Evolutionary conservation across 2,888 invertebrate species (phyloP).

Genomic region (Drosophila antonietae): DNA sequence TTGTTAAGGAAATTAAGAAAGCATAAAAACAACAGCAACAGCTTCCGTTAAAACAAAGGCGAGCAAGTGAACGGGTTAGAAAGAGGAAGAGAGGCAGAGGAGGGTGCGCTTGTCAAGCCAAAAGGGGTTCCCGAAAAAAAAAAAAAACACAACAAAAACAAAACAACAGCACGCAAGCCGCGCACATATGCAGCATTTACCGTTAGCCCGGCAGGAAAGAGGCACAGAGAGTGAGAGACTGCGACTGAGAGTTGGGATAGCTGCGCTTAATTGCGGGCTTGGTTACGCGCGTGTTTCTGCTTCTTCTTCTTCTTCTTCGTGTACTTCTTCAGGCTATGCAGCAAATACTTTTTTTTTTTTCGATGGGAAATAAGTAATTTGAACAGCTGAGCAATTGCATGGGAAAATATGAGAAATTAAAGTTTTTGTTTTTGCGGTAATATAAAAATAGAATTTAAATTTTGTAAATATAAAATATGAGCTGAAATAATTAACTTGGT

Average conservation of each 20-base stretch:
- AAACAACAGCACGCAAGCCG: slow-evolving; percentile 47
- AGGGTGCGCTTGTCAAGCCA: background rate
- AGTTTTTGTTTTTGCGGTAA: background rate
- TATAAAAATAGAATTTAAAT: too few species aligned
- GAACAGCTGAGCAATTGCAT: slow-evolving; percentile 7
- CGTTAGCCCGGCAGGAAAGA: slow-evolving; percentile 54
- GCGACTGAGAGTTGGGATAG: slow-evolving; percentile 8
- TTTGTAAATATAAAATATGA: too few species aligned
- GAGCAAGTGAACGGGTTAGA: background rate
- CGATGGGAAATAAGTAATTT: slow-evolving; percentile 46
- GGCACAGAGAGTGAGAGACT: background rate
- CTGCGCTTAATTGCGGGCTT: slow-evolving; percentile 50
- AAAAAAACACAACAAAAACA: background rate
- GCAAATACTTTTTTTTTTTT: slow-evolving; percentile 1
- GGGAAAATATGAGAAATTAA: slow-evolving; percentile 4
- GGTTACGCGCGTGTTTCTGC: slow-evolving; percentile 20
- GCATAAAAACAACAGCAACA: slow-evolving; percentile 78
- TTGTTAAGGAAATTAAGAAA: slow-evolving; percentile 79
- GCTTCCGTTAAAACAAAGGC: slow-evolving; percentile 78
- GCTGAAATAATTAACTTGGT: too few species aligned
- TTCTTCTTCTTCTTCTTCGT: background rate
- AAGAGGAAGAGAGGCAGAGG: background rate
- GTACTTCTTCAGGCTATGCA: slow-evolving; percentile 5
- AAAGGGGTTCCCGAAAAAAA: slow-evolving; percentile 33
- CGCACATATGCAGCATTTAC: slow-evolving; percentile 74